phyloP scores from a whole-genome alignment of 1,140 invertebrate genomes.

The Drosophila micromelanica region DNA sequence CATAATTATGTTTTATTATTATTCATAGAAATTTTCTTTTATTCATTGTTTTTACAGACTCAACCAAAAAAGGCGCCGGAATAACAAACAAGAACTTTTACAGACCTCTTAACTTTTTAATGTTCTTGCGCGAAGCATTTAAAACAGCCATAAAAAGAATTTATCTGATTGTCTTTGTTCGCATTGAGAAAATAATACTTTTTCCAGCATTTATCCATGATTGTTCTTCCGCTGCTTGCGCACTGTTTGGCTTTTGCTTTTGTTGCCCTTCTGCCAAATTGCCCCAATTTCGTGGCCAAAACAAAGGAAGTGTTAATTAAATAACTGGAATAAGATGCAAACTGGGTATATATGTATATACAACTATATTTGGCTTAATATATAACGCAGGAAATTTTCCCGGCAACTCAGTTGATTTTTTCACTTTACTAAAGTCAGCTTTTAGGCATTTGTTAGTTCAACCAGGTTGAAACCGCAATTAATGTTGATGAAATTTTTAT shows the following conservation, averaged over 20 bases:
- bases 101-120: constrained; percentile 63
- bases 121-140: constrained; percentile 53
- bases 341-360: too few relatives aligned
- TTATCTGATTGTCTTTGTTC: constrained; percentile 52
- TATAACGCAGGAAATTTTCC: too few relatives aligned
- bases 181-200: constrained; percentile 10
- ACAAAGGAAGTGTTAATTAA: constrained; percentile 29
- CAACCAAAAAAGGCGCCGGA: background rate
- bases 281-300: constrained; percentile 4
- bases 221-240: constrained; percentile 30
- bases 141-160: constrained; percentile 58
- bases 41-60: constrained; percentile 7
- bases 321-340: background rate
- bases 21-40: constrained; percentile 1
- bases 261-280: constrained; percentile 17
- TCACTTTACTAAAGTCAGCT: too few relatives aligned
- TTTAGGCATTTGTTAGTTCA: background rate
- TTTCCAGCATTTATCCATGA: constrained; percentile 9
- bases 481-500: background rate
- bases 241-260: background rate
- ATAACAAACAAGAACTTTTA: constrained; percentile 51
- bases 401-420: too few relatives aligned
- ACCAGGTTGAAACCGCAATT: background rate
- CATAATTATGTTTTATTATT: constrained; percentile 16
- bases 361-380: too few relatives aligned